These are phyloP conservation scores for Metopia argyrocephala DNA, from an alignment of 2,888 invertebrate species.

Conservation along the genomic window DNA sequence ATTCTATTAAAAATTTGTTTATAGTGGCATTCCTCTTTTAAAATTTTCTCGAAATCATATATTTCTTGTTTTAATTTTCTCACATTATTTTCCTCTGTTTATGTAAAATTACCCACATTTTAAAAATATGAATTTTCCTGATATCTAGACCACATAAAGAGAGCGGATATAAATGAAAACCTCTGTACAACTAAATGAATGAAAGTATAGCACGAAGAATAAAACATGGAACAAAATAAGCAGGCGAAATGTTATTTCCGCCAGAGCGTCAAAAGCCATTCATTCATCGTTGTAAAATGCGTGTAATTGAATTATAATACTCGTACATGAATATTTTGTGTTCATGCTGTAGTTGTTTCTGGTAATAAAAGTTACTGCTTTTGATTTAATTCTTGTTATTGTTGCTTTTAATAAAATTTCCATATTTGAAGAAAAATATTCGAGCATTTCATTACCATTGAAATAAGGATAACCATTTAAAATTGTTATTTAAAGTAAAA, in stretches of 20 bases:
- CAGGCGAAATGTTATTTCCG: constrained; percentile 32
- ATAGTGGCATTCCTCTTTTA: too few species aligned
- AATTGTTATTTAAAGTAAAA: constrained; percentile 20
- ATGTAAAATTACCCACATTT: neutral
- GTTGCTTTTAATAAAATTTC: constrained; percentile 40
- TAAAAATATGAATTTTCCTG: too few species aligned
- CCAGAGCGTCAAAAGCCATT: constrained; percentile 36
- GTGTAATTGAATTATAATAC: constrained; percentile 56
- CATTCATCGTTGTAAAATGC: constrained; percentile 59
- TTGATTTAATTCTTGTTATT: neutral
- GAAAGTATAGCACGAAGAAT: neutral
- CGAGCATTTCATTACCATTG: neutral
- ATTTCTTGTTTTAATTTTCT: too few species aligned
- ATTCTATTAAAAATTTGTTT: too few species aligned
- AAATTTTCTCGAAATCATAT: too few species aligned
- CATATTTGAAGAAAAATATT: constrained; percentile 41
- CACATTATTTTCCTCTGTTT: too few species aligned
- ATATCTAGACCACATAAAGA: neutral
- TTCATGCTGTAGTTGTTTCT: constrained; percentile 36
- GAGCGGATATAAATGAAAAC: neutral
- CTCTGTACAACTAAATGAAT: neutral
- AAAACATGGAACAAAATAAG: neutral
- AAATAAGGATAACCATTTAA: neutral
- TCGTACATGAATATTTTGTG: constrained; percentile 9
- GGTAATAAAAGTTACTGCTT: constrained; percentile 14